These are phyloP conservation scores for Chironomus striatipennis DNA, from an alignment of 1,140 invertebrate species.

Conservation along the genomic window DNA sequence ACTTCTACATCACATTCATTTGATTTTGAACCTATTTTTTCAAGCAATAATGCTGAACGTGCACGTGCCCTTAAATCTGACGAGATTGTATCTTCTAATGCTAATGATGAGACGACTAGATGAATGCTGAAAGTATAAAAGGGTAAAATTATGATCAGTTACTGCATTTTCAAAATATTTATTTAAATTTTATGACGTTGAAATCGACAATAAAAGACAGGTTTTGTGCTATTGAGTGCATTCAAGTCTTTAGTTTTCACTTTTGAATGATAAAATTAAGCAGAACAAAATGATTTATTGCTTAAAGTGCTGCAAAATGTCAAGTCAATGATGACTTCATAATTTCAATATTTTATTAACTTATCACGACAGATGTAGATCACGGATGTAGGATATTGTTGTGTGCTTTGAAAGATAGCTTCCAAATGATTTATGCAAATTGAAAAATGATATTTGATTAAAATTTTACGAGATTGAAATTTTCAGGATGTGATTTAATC, in stretches of 20 bases:
- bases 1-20: slow-evolving; percentile 32
- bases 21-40: background rate
- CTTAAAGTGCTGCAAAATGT: too few species aligned
- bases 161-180: background rate
- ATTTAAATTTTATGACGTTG: background rate
- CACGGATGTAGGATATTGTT: too few species aligned
- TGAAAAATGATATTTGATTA: too few species aligned
- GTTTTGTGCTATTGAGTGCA: background rate
- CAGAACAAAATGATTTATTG: too few species aligned
- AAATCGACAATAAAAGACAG: background rate
- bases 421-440: too few species aligned
- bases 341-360: too few species aligned
- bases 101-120: slow-evolving; percentile 19
- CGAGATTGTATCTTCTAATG: slow-evolving; percentile 20
- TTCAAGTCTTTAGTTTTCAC: background rate
- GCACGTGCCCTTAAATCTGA: slow-evolving; percentile 1
- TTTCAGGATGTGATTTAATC: too few species aligned
- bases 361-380: too few species aligned
- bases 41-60: background rate
- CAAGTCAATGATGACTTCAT: too few species aligned
- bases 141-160: background rate
- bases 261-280: too few species aligned
- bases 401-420: too few species aligned
- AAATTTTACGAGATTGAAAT: too few species aligned
- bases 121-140: slow-evolving; percentile 8